Conservation (phyloP, 2,797 vertebrate species). For the Epinephelus malabaricus region DNA sequence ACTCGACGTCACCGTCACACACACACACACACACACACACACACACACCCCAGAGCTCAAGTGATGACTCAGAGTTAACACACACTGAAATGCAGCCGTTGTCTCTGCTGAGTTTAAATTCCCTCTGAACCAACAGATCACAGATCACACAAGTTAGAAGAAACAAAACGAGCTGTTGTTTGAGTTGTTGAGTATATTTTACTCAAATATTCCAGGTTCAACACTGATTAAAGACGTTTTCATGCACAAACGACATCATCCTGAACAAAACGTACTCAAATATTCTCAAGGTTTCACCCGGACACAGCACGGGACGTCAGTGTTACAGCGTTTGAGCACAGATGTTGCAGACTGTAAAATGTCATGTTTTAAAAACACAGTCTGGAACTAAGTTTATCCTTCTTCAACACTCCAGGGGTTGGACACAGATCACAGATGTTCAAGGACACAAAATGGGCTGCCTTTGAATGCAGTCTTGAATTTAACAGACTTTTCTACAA, state of each 20-base stretch:
- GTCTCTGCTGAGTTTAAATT: neutral
- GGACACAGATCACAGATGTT: neutral
- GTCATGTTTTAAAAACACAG: no score
- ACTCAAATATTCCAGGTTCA: neutral
- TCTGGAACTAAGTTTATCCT: no score
- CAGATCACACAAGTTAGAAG: no score
- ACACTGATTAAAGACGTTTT: neutral
- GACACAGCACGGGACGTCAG: no score
- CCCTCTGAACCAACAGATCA: no score
- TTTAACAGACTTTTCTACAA: no score
- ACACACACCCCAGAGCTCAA: neutral
- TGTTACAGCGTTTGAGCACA: neutral
- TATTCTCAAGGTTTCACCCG: no score
- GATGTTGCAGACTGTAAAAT: neutral
- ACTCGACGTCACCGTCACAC: neutral
- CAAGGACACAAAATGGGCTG: neutral
- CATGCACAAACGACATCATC: neutral
- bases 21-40: slow-evolving; percentile 19
- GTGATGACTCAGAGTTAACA: neutral
- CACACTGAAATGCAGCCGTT: neutral
- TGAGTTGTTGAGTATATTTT: no score
- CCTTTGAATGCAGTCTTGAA: neutral
- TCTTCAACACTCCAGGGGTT: no score
- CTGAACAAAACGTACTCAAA: no score
- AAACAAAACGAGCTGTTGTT: no score